Evolutionary conservation across 2,888 invertebrate genomes (phyloP).

Genomic region (Leptodirus hochenwartii): DNA sequence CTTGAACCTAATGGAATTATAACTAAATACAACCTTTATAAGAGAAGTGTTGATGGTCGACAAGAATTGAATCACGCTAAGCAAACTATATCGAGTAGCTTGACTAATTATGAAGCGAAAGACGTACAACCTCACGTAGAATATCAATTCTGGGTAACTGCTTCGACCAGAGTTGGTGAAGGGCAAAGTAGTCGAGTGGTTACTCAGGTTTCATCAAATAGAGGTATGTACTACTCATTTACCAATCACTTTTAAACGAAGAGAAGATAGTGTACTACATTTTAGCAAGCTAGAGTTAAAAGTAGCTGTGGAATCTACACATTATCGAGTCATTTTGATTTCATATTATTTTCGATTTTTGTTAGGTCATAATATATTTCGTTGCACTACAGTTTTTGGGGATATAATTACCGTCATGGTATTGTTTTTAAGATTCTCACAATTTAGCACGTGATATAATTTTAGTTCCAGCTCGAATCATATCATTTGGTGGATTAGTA

Average conservation of each 20-base stretch:
- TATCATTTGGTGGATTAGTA: slow-evolving; percentile 48
- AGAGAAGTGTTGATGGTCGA: slow-evolving; percentile 44
- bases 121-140: slow-evolving; percentile 48
- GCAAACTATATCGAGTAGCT: slow-evolving; percentile 41
- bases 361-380: too few relatives aligned
- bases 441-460: too few relatives aligned
- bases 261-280: background rate
- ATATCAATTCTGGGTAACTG: slow-evolving; percentile 65
- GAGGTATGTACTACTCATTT: slow-evolving; percentile 25
- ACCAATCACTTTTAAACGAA: too few relatives aligned
- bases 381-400: too few relatives aligned
- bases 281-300: too few relatives aligned
- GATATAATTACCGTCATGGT: too few relatives aligned
- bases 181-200: slow-evolving; percentile 53
- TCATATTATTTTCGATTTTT: too few relatives aligned
- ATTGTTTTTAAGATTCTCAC: too few relatives aligned
- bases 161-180: slow-evolving; percentile 58
- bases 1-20: slow-evolving; percentile 57
- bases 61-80: slow-evolving; percentile 52
- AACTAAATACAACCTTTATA: slow-evolving; percentile 55
- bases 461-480: slow-evolving; percentile 45
- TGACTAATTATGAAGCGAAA: slow-evolving; percentile 46
- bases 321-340: too few relatives aligned
- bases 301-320: too few relatives aligned
- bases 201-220: slow-evolving; percentile 43